Evolutionary conservation across 2,113 vertebrate genomes (phyloP).

Genomic region (Dromiciops gliroides): DNA sequence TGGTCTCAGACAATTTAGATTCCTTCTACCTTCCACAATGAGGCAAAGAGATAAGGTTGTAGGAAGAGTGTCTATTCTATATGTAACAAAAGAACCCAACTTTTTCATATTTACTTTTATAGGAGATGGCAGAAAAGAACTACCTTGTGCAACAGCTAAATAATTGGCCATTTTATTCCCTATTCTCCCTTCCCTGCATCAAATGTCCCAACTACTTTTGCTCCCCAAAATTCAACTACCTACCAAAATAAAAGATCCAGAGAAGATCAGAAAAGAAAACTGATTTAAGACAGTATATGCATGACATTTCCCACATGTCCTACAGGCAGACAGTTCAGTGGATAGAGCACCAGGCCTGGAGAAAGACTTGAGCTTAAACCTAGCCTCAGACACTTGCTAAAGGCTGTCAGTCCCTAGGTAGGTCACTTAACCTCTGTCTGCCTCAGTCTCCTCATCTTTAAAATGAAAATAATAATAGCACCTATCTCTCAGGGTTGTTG

Average conservation of each 20-base stretch:
- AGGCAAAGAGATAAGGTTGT: neutral
- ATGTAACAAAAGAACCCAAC: neutral
- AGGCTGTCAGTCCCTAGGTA: no score
- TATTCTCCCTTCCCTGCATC: neutral
- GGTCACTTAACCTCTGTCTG: neutral
- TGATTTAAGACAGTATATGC: neutral
- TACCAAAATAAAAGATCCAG: slow-evolving; percentile 13
- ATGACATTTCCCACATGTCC: neutral
- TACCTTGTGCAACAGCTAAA: neutral
- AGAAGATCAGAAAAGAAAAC: neutral
- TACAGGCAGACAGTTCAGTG: neutral
- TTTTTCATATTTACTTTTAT: neutral
- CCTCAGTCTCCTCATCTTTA: neutral
- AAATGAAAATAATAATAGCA: neutral
- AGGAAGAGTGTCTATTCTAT: neutral
- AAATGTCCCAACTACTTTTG: neutral
- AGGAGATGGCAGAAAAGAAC: neutral
- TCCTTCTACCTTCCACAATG: neutral
- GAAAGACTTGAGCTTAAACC: neutral
- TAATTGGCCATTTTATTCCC: neutral
- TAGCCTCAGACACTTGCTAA: neutral
- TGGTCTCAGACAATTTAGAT: neutral
- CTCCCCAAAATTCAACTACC: neutral
- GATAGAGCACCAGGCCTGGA: neutral
- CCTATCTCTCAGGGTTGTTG: neutral